These are phyloP conservation scores for Steinernema hermaphroditum DNA, from an alignment of 2,888 invertebrate species.

Conservation along the genomic window DNA sequence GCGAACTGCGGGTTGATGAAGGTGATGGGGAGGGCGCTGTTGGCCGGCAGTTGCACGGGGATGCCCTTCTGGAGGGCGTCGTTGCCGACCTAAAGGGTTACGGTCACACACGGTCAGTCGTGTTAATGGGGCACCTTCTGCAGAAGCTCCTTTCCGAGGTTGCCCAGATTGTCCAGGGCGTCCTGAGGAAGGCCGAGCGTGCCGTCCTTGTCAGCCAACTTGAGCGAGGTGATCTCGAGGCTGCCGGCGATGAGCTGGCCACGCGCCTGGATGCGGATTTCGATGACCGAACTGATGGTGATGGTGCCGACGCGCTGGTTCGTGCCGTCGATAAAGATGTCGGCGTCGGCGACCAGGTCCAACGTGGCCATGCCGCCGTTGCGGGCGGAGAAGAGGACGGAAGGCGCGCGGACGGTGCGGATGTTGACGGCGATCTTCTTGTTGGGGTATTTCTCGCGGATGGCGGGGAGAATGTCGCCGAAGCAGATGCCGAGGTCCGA, in stretches of 20 bases:
- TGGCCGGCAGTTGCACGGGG: conserved; percentile 51
- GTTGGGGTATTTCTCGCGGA: conserved; percentile 63
- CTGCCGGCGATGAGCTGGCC: conserved; percentile 51
- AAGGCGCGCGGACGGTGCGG: conserved; percentile 57
- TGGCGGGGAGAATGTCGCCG: conserved; percentile 63
- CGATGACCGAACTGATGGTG: conserved; percentile 52
- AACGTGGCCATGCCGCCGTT: conserved; percentile 57
- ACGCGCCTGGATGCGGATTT: conserved; percentile 45
- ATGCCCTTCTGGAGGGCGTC: conserved; percentile 62
- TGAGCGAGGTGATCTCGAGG: conserved; percentile 53
- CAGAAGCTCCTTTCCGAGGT: conserved; percentile 62
- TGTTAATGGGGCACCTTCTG: conserved; percentile 42
- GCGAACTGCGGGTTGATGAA: conserved; percentile 57
- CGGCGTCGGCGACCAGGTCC: conserved; percentile 57
- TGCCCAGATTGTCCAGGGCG: conserved; percentile 62
- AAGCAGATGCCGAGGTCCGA: conserved; percentile 63
- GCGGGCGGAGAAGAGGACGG: conserved; percentile 48
- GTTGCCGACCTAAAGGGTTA: conserved; percentile 58
- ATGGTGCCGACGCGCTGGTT: conserved; percentile 50
- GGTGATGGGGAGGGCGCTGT: conserved; percentile 55
- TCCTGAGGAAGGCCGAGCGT: conserved; percentile 58
- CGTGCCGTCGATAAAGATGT: conserved; percentile 58
- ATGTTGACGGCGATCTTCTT: conserved; percentile 56
- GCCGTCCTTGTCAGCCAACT: conserved; percentile 40
- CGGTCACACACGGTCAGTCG: not conserved